These are phyloP conservation scores for Gymnocephalus cernua DNA, from an alignment of 2,113 vertebrate species.

Conservation along the genomic window DNA sequence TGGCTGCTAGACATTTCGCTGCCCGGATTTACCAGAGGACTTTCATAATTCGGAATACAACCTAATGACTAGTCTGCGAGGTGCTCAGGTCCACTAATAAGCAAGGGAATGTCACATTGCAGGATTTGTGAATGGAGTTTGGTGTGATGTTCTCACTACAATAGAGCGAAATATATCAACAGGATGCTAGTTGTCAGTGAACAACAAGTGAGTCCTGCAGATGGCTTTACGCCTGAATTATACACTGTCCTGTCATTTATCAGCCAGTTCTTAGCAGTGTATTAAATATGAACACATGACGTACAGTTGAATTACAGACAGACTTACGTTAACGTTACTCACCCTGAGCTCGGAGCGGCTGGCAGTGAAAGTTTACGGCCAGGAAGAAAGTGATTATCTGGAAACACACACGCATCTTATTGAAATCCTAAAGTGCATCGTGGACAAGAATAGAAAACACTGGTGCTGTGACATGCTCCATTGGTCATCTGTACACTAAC, in stretches of 20 bases:
- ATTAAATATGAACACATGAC: neutral
- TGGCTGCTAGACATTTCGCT: rapidly evolving
- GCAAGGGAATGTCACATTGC: neutral
- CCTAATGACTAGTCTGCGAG: rapidly evolving
- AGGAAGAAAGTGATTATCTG: conserved; percentile 81
- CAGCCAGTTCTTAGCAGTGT: neutral
- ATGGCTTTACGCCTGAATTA: neutral
- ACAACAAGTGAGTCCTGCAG: conserved; percentile 38
- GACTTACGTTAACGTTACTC: conserved; percentile 41
- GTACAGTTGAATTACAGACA: neutral
- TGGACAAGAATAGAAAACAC: conserved; percentile 76
- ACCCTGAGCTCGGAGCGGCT: conserved; percentile 83
- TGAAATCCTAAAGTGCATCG: conserved; percentile 84
- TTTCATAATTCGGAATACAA: rapidly evolving
- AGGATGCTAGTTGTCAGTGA: conserved; percentile 46
- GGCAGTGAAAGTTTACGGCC: conserved; percentile 74
- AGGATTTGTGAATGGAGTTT: neutral
- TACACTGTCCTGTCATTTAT: neutral
- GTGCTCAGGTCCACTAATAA: rapidly evolving
- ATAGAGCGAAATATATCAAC: neutral
- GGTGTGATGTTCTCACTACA: neutral
- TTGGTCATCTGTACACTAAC: conserved; percentile 64
- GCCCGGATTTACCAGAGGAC: neutral
- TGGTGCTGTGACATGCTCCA: conserved; percentile 75
- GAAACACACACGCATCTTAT: conserved; percentile 86